Base-by-base conservation (phyloP, 1,140 invertebrate genomes). In the Holotrichia oblita region DNA sequence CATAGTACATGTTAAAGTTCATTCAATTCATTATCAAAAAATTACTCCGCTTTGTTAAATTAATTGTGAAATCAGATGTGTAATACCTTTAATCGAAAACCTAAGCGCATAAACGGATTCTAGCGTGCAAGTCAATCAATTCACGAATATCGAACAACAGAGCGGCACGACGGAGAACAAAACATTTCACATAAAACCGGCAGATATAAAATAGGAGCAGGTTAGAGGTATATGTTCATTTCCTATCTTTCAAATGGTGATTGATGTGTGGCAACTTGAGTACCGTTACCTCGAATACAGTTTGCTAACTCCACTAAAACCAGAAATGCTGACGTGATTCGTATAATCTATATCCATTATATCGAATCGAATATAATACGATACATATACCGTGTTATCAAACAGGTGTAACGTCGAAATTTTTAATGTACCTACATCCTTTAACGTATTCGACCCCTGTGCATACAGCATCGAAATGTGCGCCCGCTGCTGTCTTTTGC, bases 171-270 rank as follows among this genome's bases (percentile, higher is more conserved):
- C 73, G 61, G 61, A 69, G 61, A 69, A 69, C 61, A 69, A 69
- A 69, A 69, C 61, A 69, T 69, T 69, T 69, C 61, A 69, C 81
- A 84, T 82, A 81, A 82, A 83, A 81, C 80, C 76, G 76, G 27
- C 17, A 80, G 80, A 79, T 82, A 81, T 81, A 81, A 81, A 82
- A 83, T 81, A 82, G 78, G 80, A 80, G 79, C 78, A 81, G 79
- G 82, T 79, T 81, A 81, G 80, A 82, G 27, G 27, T 34, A 34
- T 83, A 82, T 83, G 81, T 83, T 84, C 83, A 84, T 84, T 84
- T 84, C 83, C 83, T 82, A 84, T 84, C 83, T 84, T 84, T 84
- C 83, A 84, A 80, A 79, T 73, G 64, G 80, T 84, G 83, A 84
- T 84, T 84, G 83, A 84, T 84, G 83, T 84, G 83, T 81, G 82